Evolutionary conservation across 2,888 invertebrate genomes (phyloP).

Genomic region (Ethmia dodecea): DNA sequence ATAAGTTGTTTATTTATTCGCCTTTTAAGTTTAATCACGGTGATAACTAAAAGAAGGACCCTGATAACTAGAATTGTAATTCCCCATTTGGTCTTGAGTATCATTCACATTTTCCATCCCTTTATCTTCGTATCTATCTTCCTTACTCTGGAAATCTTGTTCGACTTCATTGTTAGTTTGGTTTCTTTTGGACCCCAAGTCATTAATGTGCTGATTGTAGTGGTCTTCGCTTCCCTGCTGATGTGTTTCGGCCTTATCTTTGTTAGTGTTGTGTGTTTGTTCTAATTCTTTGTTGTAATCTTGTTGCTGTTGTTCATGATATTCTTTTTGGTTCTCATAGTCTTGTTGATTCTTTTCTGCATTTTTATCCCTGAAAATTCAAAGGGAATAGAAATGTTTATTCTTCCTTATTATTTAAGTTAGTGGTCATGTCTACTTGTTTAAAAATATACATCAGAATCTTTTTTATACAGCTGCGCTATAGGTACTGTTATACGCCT

Average conservation of each 20-base stretch:
- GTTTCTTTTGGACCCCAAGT: conserved; percentile 15
- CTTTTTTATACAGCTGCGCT: no score
- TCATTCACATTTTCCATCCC: conserved; percentile 25
- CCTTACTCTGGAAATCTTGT: conserved; percentile 20
- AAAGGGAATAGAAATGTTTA: no score
- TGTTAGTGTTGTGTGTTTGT: conserved; percentile 28
- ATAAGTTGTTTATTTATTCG: no score
- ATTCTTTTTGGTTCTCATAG: conserved; percentile 30
- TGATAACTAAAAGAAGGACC: conserved; percentile 29
- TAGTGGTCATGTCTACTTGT: no score
- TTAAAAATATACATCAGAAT: no score
- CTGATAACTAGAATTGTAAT: conserved; percentile 27
- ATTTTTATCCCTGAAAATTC: conserved; percentile 18
- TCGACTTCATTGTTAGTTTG: conserved; percentile 16
- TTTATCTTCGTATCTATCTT: conserved; percentile 29
- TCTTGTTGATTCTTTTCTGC: conserved; percentile 27
- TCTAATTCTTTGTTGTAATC: conserved; percentile 28
- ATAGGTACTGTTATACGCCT: no score
- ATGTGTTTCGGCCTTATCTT: conserved; percentile 26
- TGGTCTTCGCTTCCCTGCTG: conserved; percentile 28
- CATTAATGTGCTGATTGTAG: conserved; percentile 18
- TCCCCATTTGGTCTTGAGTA: conserved; percentile 24
- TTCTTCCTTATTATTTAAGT: no score
- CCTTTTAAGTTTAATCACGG: not conserved
- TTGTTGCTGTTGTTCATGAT: conserved; percentile 27